Evolutionary conservation across 1,140 invertebrate species (phyloP).

Genomic region (Lordiphosa stackelbergi): DNA sequence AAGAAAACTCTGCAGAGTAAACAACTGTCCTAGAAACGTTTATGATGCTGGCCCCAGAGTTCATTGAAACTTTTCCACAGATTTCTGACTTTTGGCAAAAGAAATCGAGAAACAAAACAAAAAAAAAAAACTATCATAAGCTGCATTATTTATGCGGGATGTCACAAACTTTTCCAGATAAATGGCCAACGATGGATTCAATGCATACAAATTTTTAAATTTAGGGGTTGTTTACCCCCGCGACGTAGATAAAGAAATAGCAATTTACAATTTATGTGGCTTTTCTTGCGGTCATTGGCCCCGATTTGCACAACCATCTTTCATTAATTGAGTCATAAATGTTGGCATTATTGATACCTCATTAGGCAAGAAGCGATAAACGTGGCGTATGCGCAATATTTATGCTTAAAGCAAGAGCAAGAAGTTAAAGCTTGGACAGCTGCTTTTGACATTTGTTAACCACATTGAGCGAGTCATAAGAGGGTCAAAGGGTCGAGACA

Average conservation of each 20-base stretch:
- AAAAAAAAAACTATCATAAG: slow-evolving; percentile 32
- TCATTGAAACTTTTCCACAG: slow-evolving; percentile 48
- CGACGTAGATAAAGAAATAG: slow-evolving; percentile 22
- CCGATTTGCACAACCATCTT: slow-evolving; percentile 51
- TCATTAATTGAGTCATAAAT: slow-evolving; percentile 67
- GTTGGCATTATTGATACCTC: slow-evolving; percentile 66
- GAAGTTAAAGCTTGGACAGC: no score
- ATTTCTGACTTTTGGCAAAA: slow-evolving; percentile 27
- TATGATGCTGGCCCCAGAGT: slow-evolving; percentile 50
- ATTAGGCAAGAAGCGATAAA: slow-evolving; percentile 58
- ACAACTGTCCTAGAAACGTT: slow-evolving; percentile 27
- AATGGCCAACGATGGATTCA: slow-evolving; percentile 42
- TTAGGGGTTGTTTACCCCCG: slow-evolving; percentile 36
- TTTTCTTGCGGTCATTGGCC: slow-evolving; percentile 12
- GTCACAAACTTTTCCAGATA: slow-evolving; percentile 51
- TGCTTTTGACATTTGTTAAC: no score
- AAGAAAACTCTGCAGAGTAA: slow-evolving; percentile 1
- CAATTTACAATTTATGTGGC: slow-evolving; percentile 32
- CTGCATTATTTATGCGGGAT: slow-evolving; percentile 54
- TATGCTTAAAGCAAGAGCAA: no score
- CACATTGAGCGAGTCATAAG: no score
- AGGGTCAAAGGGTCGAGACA: no score
- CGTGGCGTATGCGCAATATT: slow-evolving; percentile 53
- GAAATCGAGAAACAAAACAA: slow-evolving; percentile 5
- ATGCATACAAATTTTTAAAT: slow-evolving; percentile 57